Conservation (phyloP, 2,113 vertebrate species). For the Protobothrops mucrosquamatus region DNA sequence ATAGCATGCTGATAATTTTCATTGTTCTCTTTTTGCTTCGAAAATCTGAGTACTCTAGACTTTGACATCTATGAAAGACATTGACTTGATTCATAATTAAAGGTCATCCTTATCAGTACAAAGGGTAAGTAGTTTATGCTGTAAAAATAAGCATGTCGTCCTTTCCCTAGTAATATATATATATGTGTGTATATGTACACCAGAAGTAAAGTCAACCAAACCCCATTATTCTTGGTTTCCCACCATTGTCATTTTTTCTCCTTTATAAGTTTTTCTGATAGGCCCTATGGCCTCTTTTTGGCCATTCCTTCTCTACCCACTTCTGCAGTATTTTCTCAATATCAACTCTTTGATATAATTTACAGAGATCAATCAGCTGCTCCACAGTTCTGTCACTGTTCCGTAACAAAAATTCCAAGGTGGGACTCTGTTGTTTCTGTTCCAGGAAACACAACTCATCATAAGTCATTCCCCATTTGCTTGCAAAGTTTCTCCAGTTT, state of each 20-base stretch:
- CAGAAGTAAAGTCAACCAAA: constrained; percentile 23
- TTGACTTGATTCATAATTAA: constrained; percentile 13
- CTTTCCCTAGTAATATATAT: not conserved
- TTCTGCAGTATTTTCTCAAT: constrained; percentile 87
- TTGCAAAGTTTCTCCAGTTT: constrained; percentile 99
- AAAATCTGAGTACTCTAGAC: constrained; percentile 16
- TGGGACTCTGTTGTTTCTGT: constrained; percentile 92
- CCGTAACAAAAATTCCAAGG: constrained; percentile 89
- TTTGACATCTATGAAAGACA: constrained; percentile 22
- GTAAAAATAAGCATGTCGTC: constrained; percentile 14
- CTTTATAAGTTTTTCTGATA: constrained; percentile 69
- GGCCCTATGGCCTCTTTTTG: constrained; percentile 76
- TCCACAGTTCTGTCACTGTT: constrained; percentile 91
- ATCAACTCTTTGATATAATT: constrained; percentile 89
- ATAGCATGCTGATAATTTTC: not conserved
- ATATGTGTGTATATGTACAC: not conserved
- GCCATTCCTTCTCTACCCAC: constrained; percentile 96
- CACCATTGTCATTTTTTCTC: constrained; percentile 28
- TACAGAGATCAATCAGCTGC: constrained; percentile 91
- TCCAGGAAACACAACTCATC: constrained; percentile 94
- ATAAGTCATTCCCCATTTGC: constrained; percentile 97
- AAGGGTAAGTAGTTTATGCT: constrained; percentile 34
- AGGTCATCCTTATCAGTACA: constrained; percentile 33
- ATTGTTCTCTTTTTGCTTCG: constrained; percentile 30
- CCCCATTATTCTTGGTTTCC: not conserved